Conservation (phyloP, 2,888 invertebrate species). For the Gari tellinella region DNA sequence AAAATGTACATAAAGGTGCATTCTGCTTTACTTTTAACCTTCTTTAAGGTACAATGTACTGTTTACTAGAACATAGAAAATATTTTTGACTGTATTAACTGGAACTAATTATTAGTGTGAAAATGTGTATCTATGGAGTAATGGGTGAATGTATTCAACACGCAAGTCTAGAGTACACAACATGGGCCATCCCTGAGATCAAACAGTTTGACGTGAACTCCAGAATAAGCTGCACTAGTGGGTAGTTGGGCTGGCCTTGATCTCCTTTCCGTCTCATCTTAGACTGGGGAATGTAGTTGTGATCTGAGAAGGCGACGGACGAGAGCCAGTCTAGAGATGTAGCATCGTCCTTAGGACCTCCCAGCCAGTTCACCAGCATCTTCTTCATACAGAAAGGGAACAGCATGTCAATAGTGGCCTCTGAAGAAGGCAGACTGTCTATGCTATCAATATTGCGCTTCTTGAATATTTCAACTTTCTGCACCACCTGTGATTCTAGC, state of each 20-base stretch:
- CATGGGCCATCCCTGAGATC: conserved; percentile 77
- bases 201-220: conserved; percentile 77
- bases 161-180: conserved; percentile 44
- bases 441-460: conserved; percentile 68
- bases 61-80: no score
- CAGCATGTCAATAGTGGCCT: conserved; percentile 62
- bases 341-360: conserved; percentile 13
- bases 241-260: conserved; percentile 18
- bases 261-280: conserved; percentile 1
- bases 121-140: no score
- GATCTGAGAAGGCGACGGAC: conserved; percentile 29
- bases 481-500: conserved; percentile 57
- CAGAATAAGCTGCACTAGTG: conserved; percentile 74
- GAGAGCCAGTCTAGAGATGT: conserved; percentile 9
- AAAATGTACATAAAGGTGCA: no score
- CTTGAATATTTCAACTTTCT: conserved; percentile 70
- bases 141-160: no score
- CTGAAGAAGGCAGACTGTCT: conserved; percentile 70
- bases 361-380: conserved; percentile 69
- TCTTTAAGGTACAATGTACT: no score
- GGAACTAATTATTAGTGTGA: no score
- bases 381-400: conserved; percentile 75
- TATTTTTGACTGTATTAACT: no score
- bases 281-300: conserved; percentile 43
- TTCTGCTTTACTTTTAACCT: no score